Evolutionary conservation across 2,113 vertebrate genomes (phyloP), one percentile per base, ranked within the genome.

Genomic region (Balaeniceps rex): DNA sequence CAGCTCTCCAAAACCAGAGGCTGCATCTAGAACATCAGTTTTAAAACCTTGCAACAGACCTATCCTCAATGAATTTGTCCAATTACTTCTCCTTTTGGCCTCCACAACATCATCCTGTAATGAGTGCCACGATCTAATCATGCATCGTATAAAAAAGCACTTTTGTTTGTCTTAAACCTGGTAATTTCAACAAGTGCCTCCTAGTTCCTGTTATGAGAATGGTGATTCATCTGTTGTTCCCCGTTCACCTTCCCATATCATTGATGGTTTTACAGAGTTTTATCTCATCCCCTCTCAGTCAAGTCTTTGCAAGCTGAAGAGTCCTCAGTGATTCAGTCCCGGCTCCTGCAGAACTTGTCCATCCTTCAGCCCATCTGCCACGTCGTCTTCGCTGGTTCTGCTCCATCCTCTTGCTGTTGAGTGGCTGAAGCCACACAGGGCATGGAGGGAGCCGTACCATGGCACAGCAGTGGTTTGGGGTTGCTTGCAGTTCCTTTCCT

Each of bases 301-400:
- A 89, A 78, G 87, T 38, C 78, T 93, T 82, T 82, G 61, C 75
- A 83, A 90, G 63, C 47, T 55, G 60, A 80, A 75, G 54, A 76
- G 87, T 9, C 66, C 75, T n/a, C 42, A 14, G 52, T 51, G 81
- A 79, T 38, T 82, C 70, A 82, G 74, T 9, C 66, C 44, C 40
- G 63, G 60, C 78, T 92, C 28, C 85, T 31, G 46, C 61, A n/a
- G 77, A 75, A 26, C 69, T 15, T 16, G 38, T 28, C 93, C 83
- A 38, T 26, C 17, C 47, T 18, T 68, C 57, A 51, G 78, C 47
- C 55, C 15, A 0, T 21, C 34, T 33, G 57, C 69, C 55, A 16
- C 0, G 3, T 19, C 3, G 2, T 2, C 51, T 52, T 28, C 3
- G 2, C 36, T 6, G 5, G 10, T 12, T 81, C 68, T 88, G 80